These are phyloP conservation scores for Bhutanitis thaidina DNA, from an alignment of 2,888 invertebrate genomes.

Conservation along the genomic window DNA sequence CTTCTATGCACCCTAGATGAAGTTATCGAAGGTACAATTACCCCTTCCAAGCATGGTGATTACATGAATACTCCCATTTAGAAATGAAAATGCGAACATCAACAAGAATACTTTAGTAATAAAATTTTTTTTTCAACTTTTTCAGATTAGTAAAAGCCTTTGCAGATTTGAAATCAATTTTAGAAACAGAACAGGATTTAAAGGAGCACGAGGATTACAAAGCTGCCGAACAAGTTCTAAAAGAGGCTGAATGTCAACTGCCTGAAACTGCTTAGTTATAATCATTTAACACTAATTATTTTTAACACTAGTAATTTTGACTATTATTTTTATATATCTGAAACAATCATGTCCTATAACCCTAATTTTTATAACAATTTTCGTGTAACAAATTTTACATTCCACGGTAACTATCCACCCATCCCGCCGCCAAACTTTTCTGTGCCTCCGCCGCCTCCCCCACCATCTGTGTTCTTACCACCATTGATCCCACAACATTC, in stretches of 20 bases:
- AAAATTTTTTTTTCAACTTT: conserved; percentile 18
- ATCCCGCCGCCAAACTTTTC: conserved; percentile 21
- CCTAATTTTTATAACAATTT: conserved; percentile 57
- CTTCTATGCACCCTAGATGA: too few relatives aligned
- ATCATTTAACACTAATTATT: conserved; percentile 3
- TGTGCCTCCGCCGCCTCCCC: conserved; percentile 42
- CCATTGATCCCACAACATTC: conserved; percentile 23
- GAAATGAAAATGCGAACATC: too few relatives aligned
- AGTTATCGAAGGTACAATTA: too few relatives aligned
- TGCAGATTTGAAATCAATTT: conserved; percentile 85
- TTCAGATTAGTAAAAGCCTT: conserved; percentile 85
- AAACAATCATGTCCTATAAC: conserved; percentile 62
- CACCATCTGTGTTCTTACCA: conserved; percentile 36
- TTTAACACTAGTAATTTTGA: conserved; percentile 17
- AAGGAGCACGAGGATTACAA: conserved; percentile 85
- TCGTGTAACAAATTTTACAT: conserved; percentile 53
- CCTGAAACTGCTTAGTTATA: conserved; percentile 48
- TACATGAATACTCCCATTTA: too few relatives aligned
- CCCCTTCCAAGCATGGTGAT: too few relatives aligned
- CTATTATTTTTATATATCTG: conserved; percentile 33
- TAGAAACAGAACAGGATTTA: conserved; percentile 89
- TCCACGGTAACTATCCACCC: conserved; percentile 43
- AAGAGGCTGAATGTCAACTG: conserved; percentile 82
- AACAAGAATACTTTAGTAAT: too few relatives aligned
- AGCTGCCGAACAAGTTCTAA: conserved; percentile 83